phyloP scores from a whole-genome alignment of 2,113 vertebrate genomes.

The Nycticorax nycticorax region DNA sequence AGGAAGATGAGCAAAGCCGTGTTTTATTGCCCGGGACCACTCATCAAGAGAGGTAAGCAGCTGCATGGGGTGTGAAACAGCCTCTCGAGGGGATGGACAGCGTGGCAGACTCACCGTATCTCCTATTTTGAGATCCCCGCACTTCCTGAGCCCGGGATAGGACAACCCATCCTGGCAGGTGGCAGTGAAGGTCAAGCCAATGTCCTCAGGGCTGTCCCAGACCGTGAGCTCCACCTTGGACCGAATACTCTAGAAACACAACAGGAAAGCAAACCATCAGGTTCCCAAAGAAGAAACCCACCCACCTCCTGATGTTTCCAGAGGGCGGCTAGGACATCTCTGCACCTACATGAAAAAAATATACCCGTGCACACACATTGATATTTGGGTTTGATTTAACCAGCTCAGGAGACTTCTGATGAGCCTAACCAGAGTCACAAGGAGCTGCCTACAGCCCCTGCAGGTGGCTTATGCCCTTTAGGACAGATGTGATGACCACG shows the following conservation, averaged over 20 bases:
- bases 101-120: slow-evolving; percentile 87
- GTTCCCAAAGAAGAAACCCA: background rate
- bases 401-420: background rate
- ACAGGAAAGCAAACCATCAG: background rate
- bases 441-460: background rate
- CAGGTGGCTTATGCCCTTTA: background rate
- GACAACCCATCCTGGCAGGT: slow-evolving; percentile 91
- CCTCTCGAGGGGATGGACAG: background rate
- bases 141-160: slow-evolving; percentile 89
- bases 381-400: background rate
- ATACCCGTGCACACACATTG: background rate
- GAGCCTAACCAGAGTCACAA: background rate
- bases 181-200: slow-evolving; percentile 90
- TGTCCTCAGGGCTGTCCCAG: slow-evolving; percentile 92
- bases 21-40: background rate
- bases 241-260: slow-evolving; percentile 87
- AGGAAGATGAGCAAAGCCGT: background rate
- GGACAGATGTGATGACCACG: background rate
- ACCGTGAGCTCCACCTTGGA: slow-evolving; percentile 96
- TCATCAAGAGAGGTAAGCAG: rapidly evolving
- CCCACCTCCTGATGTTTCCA: background rate
- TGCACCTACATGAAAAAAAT: background rate
- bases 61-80: background rate
- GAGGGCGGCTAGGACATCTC: background rate
- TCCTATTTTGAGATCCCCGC: slow-evolving; percentile 92